Conservation (phyloP, 1,140 invertebrate genomes). For the Drosophila pallidifrons region DNA sequence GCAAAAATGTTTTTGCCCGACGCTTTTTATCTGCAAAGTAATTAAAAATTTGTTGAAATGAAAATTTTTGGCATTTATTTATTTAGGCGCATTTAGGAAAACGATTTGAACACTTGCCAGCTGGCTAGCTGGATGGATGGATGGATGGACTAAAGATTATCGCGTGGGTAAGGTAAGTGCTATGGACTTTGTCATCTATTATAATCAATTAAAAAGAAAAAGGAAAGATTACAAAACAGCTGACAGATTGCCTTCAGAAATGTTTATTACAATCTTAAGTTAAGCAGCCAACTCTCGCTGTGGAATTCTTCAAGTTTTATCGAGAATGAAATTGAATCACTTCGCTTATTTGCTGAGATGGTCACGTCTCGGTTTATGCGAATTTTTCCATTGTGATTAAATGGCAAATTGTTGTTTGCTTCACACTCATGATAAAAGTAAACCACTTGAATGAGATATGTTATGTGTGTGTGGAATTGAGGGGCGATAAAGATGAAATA, state of each 20-base stretch:
- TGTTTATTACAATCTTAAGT: not conserved
- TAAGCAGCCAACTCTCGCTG: not conserved
- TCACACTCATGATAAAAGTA: constrained; percentile 20
- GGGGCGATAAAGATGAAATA: not conserved
- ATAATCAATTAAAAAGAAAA: constrained; percentile 6
- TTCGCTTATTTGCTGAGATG: not conserved
- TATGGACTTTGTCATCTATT: constrained; percentile 33
- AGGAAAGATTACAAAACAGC: not conserved
- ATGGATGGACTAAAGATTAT: constrained; percentile 15
- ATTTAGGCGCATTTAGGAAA: constrained; percentile 12
- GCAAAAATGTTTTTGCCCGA: not conserved
- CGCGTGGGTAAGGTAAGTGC: constrained; percentile 72
- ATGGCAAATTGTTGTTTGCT: constrained; percentile 2
- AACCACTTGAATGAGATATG: not conserved
- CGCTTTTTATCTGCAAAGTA: constrained; percentile 44
- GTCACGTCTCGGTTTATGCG: constrained; percentile 4
- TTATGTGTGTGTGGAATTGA: too few relatives aligned
- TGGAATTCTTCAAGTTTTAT: not conserved
- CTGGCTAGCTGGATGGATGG: constrained; percentile 11
- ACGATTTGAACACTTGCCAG: constrained; percentile 66
- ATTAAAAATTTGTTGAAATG: constrained; percentile 61
- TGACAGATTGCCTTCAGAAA: not conserved
- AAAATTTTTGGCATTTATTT: constrained; percentile 38
- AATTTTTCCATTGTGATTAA: constrained; percentile 23
- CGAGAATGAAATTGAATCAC: not conserved